Base-by-base conservation (phyloP, 2,888 invertebrate species). In the Zhuqinia jingwanae region DNA sequence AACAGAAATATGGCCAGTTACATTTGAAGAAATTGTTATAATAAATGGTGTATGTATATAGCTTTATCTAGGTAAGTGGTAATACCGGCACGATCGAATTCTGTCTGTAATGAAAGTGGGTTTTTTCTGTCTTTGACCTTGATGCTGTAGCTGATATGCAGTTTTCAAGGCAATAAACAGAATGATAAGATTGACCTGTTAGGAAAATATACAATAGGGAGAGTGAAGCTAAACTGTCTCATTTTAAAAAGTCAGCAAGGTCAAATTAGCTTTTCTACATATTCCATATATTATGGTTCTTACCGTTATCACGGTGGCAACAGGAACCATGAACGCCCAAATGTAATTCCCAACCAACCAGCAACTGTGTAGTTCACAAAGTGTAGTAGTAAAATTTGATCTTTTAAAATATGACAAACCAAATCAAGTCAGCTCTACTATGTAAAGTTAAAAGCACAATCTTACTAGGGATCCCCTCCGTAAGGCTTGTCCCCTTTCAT, bases 251-350 rank as follows among this genome's bases (percentile, higher is more conserved):
- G n/a, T n/a, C n/a, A n/a, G n/a, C n/a, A n/a, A n/a, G n/a, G n/a
- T n/a, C n/a, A n/a, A n/a, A n/a, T n/a, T n/a, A n/a, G n/a, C n/a
- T n/a, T n/a, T n/a, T n/a, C n/a, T n/a, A 36, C 63, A n/a, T n/a
- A n/a, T n/a, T n/a, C n/a, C n/a, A n/a, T n/a, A n/a, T n/a, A n/a
- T n/a, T n/a, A n/a, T 27, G 30, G 13, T 22, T 79, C 60, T 20
- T 77, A 79, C 83, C 79, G 17, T 65, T 89, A 98, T 94, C 91
- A 98, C 97, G 89, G 96, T 93, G 88, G 96, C 95, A 45, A 97
- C 97, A n/a, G 98, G 98, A 50, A 96, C 96, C 78, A 98, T 96
- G 93, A 98, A 98, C 92, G 96, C 97, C 93, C 97, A 96, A 92
- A 98, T 96, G 92, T 98, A 98, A 92, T 96, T 95, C 91, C 96